A percentile compares a stretch with the other conserved stretches of the same genome.
Evolutionary conservation across 2,797 vertebrate species (phyloP).

Genomic region (Tiaroga cobitis): DNA sequence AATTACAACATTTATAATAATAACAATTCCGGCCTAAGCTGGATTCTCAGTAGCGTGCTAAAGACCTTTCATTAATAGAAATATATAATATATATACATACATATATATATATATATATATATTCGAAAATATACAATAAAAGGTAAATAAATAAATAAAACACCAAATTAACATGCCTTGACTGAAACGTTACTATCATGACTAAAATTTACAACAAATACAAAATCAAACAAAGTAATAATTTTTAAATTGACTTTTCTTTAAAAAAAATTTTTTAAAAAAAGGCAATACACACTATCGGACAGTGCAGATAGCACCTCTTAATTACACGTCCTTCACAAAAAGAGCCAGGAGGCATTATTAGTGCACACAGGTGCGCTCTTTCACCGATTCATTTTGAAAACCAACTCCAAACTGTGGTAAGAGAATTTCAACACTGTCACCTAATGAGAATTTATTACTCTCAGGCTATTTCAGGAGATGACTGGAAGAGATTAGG

Average conservation of each 20-base stretch:
- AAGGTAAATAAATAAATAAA: background rate
- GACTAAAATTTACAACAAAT: background rate
- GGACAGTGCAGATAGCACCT: background rate
- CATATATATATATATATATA: too few species aligned
- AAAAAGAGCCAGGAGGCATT: constrained; percentile 10
- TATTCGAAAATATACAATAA: too few species aligned
- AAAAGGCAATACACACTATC: background rate
- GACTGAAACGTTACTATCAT: background rate
- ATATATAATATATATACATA: too few species aligned
- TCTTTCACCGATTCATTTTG: background rate
- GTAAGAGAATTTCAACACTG: constrained; percentile 23
- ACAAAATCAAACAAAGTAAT: background rate
- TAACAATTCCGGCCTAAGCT: background rate
- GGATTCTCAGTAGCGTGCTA: background rate
- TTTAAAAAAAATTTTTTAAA: background rate
- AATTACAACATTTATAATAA: too few species aligned
- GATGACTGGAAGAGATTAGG: constrained; percentile 40
- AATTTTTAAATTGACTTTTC: background rate
- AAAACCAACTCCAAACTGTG: background rate
- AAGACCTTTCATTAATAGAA: background rate
- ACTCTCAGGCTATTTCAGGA: constrained; percentile 35
- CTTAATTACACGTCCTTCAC: constrained; percentile 7
- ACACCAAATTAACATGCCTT: background rate
- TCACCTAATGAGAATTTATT: constrained; percentile 18
- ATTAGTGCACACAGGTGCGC: background rate